Base-by-base conservation (phyloP, 37 sponge, comb jelly and placozoan species). In the Petrosia ficiformis region DNA sequence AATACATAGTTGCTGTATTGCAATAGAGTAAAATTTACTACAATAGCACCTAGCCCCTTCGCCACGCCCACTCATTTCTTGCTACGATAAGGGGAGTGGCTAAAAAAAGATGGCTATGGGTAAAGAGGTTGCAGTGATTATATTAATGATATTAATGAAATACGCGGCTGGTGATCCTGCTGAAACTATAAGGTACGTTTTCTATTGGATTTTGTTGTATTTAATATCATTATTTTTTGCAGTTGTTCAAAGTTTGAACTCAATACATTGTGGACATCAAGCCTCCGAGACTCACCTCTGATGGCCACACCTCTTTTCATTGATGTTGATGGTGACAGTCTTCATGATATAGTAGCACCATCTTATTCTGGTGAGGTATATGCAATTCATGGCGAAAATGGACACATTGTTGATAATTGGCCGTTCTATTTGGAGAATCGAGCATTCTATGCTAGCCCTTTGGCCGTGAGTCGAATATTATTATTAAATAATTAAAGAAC, bases 281-380 rank as follows among this genome's bases (percentile, higher is more conserved):
- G 42, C 2, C 58, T 89, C 29, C 42, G 89, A 33, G 74, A 82
- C 10, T 39, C 84, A 36, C 82, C 87, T 8, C 59, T 91, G 21
- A 70, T 72, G 1, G 56, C 83, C 71, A 70, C 92, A 0, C 92
- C 92, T 29, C 44, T 82, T 30, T 39, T 86, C 43, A 82, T 79
- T 75, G 92, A 91, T 44, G 60, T 82, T 30, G 87, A 91, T 39
- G 81, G 80, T 21, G 92, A 91, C 64, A 82, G 92, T 59, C 83
- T 68, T 64, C 52, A 67, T 42, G 89, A 89, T 69, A 70, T 89
- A 8, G 44, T 89, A 34, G 80, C 58, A 34, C 56, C 89, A 8
- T 77, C 84, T 1, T 44, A 70, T 65, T 42, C 84, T 42, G 89
- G 89, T 3, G 89, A 89, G 65, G 84, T 89, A 37, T 89, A 84